phyloP scores from a whole-genome alignment of 2,113 vertebrate species.

The Ictalurus furcatus region DNA sequence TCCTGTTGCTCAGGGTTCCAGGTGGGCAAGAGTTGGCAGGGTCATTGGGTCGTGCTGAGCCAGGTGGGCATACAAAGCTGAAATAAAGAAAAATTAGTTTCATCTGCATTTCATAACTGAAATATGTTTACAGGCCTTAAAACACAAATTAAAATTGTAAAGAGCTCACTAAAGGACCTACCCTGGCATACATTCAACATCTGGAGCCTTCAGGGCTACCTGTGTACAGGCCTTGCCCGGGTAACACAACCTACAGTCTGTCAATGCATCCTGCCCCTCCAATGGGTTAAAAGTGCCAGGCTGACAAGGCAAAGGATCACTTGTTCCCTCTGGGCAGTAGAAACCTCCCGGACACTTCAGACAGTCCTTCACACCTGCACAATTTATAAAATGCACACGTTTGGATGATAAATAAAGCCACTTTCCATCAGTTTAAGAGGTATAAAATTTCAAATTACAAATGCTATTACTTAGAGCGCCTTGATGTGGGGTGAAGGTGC shows the following conservation, averaged over 20 bases:
- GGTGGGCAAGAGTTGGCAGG: constrained; percentile 77
- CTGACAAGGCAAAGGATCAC: constrained; percentile 74
- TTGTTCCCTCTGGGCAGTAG: constrained; percentile 78
- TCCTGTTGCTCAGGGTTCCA: constrained; percentile 75
- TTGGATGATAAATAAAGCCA: neutral
- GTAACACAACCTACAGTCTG: constrained; percentile 76
- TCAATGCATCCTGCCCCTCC: constrained; percentile 77
- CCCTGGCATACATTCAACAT: constrained; percentile 78
- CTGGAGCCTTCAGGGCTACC: constrained; percentile 75
- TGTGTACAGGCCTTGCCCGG: constrained; percentile 83
- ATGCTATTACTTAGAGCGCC: constrained; percentile 74
- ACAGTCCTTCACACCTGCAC: constrained; percentile 74
- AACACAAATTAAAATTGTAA: neutral
- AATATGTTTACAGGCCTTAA: neutral
- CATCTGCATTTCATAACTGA: neutral
- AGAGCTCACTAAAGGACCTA: constrained; percentile 54
- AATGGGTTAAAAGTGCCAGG: constrained; percentile 78
- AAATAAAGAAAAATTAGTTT: neutral
- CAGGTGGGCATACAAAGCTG: constrained; percentile 81
- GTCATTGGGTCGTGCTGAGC: constrained; percentile 77
- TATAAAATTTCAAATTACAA: neutral
- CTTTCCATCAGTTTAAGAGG: neutral
- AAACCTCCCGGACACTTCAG: constrained; percentile 80
- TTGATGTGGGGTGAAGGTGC: constrained; percentile 79
- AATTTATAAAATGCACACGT: constrained; percentile 14